phyloP scores from a whole-genome alignment of 1,140 invertebrate genomes.

The Bombyx mori region ASM3026992v2 NC_085107.1:6364001-6364500 shows the following conservation, averaged over 20 bases:
- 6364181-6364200: constrained; percentile 93
- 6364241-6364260: constrained; percentile 91
- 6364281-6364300: constrained; percentile 85
- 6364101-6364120: too few species aligned
- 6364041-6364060: too few species aligned
- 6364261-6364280: constrained; percentile 88
- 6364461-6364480: too few species aligned
- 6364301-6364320: constrained; percentile 87
- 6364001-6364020: too few species aligned
- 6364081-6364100: too few species aligned
- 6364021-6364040: too few species aligned
- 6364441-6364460: too few species aligned
- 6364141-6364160: too few species aligned
- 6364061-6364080: too few species aligned
- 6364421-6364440: too few species aligned
- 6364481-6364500: too few species aligned
- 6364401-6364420: constrained; percentile 80
- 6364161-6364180: constrained; percentile 75
- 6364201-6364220: constrained; percentile 92
- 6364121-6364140: too few species aligned
- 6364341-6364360: constrained; percentile 86
- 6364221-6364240: constrained; percentile 91
- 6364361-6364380: constrained; percentile 73
- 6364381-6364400: constrained; percentile 86
- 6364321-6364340: constrained; percentile 87